Evolutionary conservation across 2,888 invertebrate genomes (phyloP), one percentile per base, ranked within the genome.

Genomic region (Philhelius pedissequus): DNA sequence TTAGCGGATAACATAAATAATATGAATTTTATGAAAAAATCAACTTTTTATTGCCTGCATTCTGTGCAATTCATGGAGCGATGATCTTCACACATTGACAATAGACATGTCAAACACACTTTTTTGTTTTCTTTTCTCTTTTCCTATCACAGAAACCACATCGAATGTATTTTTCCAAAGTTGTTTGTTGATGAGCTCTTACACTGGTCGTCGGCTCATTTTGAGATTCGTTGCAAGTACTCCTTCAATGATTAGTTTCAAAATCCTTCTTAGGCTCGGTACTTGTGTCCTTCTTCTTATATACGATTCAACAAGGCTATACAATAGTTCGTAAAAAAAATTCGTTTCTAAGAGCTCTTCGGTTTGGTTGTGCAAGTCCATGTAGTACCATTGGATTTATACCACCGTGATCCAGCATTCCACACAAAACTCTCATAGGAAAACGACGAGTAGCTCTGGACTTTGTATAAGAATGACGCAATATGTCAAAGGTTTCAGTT

Each of bases 361-460:
- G 18, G 48, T 40, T 40, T 50, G 18, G 20, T 50, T 68, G 15
- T 4, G 68, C 76, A 6, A 75, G 56, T 66, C 15, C 25, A 45
- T 45, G 20, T 27, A 66, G 38, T 38, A 75, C 13, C 58, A 68
- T 58, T 18, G 50, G 52, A 68, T 76, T 52, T 76, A 68, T 76
- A 32, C 58, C 68, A 60, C 40, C 4, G 20, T 60, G 69, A 32
- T 68, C 50, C 75, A 76, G 18, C 48, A 76, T 76, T 40, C 68
- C 75, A 50, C 32, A 68, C 30, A 58, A 76, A 76, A 48, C 75
- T 30, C 48, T 2, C 66, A 58, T 60, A 68, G 68, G 66, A 58
- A 48, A 58, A 8, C 43, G 76, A 62, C 60, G 68, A 18, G 76
- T 69, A 52, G 69, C 40, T 76, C 60, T 76, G 11, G 68, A 68